Conservation (phyloP, 2,888 invertebrate species). For the Epirrita christyi region DNA sequence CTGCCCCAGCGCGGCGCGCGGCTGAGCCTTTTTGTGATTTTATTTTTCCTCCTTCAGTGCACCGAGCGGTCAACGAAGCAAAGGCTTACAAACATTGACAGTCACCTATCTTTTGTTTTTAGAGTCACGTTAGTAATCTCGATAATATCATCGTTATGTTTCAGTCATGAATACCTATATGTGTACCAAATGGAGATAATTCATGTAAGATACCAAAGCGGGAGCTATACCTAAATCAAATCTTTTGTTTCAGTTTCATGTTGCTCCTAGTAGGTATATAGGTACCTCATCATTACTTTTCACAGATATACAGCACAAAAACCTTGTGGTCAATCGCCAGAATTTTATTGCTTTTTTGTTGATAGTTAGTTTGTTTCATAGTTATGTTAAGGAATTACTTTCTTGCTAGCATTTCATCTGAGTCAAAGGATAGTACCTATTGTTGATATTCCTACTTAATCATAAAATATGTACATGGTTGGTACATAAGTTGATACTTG, state of each 20-base stretch:
- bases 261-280: too few relatives aligned
- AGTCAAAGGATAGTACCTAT: neutral
- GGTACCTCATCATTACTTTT: too few relatives aligned
- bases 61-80: slow-evolving; percentile 48
- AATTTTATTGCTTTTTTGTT: neutral
- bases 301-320: too few relatives aligned
- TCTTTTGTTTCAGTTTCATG: too few relatives aligned
- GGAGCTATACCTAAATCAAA: too few relatives aligned
- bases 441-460: neutral
- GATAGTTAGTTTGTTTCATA: slow-evolving; percentile 1
- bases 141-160: too few relatives aligned
- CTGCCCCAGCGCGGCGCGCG: slow-evolving; percentile 39
- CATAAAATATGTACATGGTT: neutral
- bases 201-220: too few relatives aligned
- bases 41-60: slow-evolving; percentile 76
- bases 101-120: slow-evolving; percentile 8
- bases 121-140: too few relatives aligned
- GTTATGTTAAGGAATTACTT: neutral
- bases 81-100: slow-evolving; percentile 53
- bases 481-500: neutral
- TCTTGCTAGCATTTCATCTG: neutral
- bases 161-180: too few relatives aligned
- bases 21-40: slow-evolving; percentile 78
- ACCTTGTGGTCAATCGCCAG: too few relatives aligned
- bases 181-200: too few relatives aligned